These are phyloP conservation scores for Acronicta alni DNA, from an alignment of 2,888 invertebrate genomes.

Conservation along the genomic window DNA sequence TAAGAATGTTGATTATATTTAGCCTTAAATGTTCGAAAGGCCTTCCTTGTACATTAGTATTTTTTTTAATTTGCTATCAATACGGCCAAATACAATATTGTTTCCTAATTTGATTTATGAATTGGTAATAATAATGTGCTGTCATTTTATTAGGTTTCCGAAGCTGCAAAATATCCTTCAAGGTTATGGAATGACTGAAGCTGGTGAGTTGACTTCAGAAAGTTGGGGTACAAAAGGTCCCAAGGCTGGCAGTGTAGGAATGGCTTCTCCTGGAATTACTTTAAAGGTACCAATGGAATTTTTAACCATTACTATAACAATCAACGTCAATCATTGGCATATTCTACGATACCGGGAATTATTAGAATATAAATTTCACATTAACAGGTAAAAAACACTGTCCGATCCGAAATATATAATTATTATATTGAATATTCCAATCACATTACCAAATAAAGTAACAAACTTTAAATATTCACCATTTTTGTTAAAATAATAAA, in stretches of 20 bases:
- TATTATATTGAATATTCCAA: too few relatives aligned
- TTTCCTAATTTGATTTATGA: too few relatives aligned
- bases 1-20: not conserved
- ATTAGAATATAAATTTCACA: too few relatives aligned
- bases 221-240: slow-evolving; percentile 73
- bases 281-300: slow-evolving; percentile 65
- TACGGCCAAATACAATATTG: not conserved
- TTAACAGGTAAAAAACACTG: too few relatives aligned
- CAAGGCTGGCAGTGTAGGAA: slow-evolving; percentile 78
- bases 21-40: not conserved
- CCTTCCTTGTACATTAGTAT: not conserved
- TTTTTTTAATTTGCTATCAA: not conserved
- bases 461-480: too few relatives aligned
- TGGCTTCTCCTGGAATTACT: slow-evolving; percentile 74
- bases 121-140: not conserved
- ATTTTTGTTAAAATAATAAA: too few relatives aligned
- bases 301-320: not conserved
- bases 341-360: too few relatives aligned
- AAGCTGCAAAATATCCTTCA: slow-evolving; percentile 69
- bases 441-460: too few relatives aligned
- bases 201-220: slow-evolving; percentile 77
- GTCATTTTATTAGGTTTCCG: slow-evolving; percentile 63
- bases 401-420: too few relatives aligned
- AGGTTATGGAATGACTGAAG: slow-evolving; percentile 82
- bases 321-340: too few relatives aligned